These are phyloP conservation scores for Aplocera efformata DNA, from an alignment of 2,888 invertebrate species.

Conservation along the genomic window DNA sequence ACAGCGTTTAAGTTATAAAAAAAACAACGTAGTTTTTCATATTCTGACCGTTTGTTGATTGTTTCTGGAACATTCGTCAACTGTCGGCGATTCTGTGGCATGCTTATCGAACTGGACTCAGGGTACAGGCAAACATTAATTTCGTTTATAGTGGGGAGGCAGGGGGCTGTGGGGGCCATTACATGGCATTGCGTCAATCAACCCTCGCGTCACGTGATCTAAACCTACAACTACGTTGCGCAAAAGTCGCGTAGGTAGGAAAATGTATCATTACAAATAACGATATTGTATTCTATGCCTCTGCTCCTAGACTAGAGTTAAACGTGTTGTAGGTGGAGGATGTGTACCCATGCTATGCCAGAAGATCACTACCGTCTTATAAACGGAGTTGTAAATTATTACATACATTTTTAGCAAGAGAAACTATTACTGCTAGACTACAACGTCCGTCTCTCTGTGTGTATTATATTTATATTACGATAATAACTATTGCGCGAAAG, in stretches of 20 bases:
- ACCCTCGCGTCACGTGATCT: conserved; percentile 43
- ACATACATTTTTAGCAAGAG: too few species aligned
- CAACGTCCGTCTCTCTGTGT: too few species aligned
- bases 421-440: too few species aligned
- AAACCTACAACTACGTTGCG: conserved; percentile 20
- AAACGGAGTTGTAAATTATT: too few species aligned
- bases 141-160: conserved; percentile 63
- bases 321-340: too few species aligned
- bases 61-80: not conserved
- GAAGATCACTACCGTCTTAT: too few species aligned
- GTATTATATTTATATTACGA: too few species aligned
- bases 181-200: conserved; percentile 58
- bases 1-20: too few species aligned
- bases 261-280: not conserved
- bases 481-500: too few species aligned
- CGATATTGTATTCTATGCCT: too few species aligned
- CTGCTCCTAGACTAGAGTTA: too few species aligned
- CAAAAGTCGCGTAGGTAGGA: not conserved
- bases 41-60: not conserved
- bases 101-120: conserved; percentile 45
- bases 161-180: conserved; percentile 36
- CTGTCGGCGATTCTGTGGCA: conserved; percentile 24
- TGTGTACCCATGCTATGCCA: too few species aligned
- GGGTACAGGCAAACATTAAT: conserved; percentile 54
- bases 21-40: not conserved